These are phyloP conservation scores for Berghia stephanieae DNA, from an alignment of 1,140 invertebrate species.

Conservation along the genomic window DNA sequence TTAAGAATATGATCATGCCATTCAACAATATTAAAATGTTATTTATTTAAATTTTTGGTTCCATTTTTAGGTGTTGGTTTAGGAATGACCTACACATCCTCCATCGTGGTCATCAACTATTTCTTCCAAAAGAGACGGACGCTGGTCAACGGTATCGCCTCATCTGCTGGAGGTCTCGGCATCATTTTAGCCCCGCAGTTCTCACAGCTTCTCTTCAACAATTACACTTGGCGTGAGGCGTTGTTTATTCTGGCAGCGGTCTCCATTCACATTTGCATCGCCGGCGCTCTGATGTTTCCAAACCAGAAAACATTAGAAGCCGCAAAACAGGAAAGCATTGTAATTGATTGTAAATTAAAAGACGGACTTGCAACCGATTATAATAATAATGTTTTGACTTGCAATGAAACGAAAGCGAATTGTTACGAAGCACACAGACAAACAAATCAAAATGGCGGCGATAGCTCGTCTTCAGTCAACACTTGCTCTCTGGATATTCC, in stretches of 20 bases:
- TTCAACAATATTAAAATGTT: not conserved
- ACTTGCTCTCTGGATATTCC: too few species aligned
- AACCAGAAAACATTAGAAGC: slow-evolving; percentile 11
- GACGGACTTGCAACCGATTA: too few species aligned
- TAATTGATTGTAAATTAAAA: not conserved
- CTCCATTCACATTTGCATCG: not conserved
- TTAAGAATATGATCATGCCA: too few species aligned
- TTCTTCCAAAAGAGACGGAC: slow-evolving; percentile 32
- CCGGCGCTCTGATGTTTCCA: slow-evolving; percentile 25
- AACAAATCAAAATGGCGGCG: too few species aligned
- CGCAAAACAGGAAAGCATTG: not conserved
- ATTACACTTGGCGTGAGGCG: slow-evolving; percentile 15
- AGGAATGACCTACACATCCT: slow-evolving; percentile 34
- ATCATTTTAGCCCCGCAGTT: slow-evolving; percentile 11
- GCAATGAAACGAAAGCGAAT: too few species aligned
- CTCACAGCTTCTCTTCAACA: slow-evolving; percentile 15
- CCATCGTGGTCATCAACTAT: slow-evolving; percentile 34
- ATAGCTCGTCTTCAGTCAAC: too few species aligned
- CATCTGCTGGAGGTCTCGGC: slow-evolving; percentile 29
- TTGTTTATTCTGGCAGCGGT: slow-evolving; percentile 4
- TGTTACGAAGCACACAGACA: too few species aligned
- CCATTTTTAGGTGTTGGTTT: slow-evolving; percentile 24
- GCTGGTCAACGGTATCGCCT: slow-evolving; percentile 27
- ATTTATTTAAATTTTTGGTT: not conserved
- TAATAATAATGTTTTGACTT: too few species aligned